Evolutionary conservation across 2,113 vertebrate genomes (phyloP), one percentile per base, ranked within the genome.

Genomic region (Oncorhynchus kisutch): DNA sequence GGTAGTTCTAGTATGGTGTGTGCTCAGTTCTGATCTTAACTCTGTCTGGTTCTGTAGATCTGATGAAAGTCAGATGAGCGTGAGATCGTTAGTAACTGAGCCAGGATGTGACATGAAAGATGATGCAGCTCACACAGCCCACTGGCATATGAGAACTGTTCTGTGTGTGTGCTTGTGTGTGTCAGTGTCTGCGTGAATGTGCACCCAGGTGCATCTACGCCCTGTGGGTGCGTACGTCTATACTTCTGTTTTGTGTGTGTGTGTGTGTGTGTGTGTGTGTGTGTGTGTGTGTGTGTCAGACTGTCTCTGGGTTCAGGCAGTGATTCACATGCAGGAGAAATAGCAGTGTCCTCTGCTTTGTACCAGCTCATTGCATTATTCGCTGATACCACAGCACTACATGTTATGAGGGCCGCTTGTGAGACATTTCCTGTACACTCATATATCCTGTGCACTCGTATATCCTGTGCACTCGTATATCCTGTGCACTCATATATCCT

Each of bases 1-100:
- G 77, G 87, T 39, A 39, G 7, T 88, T 29, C 34, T 45, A 68
- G n/a, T 34, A 85, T 11, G 8, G 39, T 45, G 39, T 45, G 67
- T 60, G 45, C 11, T 7, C 39, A 45, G 39, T 11, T 45, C 51
- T 18, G 12, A 16, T 27, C 13, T 22, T 45, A 31, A 11, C 16
- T 45, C 29, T 45, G 67, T 49, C 34, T 70, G 20, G 4, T 7
- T 49, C 68, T 22, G 45, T 45, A 29, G 8, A 27, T 49, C 18
- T 76, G 67, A 70, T 51, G n/a, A 48, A 65, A 49, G 66, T 12
- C 20, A 24, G 66, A 59, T 77, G 12, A 45, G 39, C 9, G 39
- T 45, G 39, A 72, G 74, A 67, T 18, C 51, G 65, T 51, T 72
- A 60, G 49, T 65, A 29, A 34, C 64, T 62, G 34, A 54, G 18